Base-by-base conservation (phyloP, 92 coral and sea anemone genomes). In the Palythoa caribaeorum region DNA sequence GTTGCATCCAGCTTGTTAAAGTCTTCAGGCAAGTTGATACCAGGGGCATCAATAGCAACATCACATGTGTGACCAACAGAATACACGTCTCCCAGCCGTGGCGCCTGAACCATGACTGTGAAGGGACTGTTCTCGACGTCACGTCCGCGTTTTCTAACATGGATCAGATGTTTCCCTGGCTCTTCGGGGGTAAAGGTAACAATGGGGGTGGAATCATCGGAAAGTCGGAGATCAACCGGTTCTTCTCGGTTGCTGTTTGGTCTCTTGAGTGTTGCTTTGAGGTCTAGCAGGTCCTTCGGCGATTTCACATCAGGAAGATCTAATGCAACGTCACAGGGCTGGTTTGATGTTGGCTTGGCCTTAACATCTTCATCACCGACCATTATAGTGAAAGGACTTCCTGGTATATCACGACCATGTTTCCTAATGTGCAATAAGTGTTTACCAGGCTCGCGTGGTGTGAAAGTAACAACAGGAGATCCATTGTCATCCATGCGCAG, bases 41-140 rank as follows among this genome's bases (percentile, higher is more conserved):
- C 96, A 51, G 88, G 88, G 54, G 88, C 76, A 65, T 86, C 86
- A 15, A 90, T 84, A 50, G 88, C 93, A 1, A 97, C 96, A 74
- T 97, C 99, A 16, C 97, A 95, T 10, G 99, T 94, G 89, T 93
- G 99, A 20, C 98, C 98, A 11, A 96, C 96, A 17, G 99, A 96
- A 88, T 87, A 97, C 71, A 97, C 87, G 87, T 97, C 99, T 11
- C 99, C 99, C 1, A 95, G 86, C 40, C 99, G 94, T 48, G 96
- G 99, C 2, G 99, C 96, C 77, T 97, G 98, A 55, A 97, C 99
- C 97, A 97, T 92, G 63, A 97, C 97, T 37, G 98, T 92, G 91
- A 97, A 97, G 13, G 99, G 99, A 83, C 99, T 97, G 92, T 97
- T 97, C 88, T 95, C 92, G 44, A 97, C 98, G 54, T 97, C 97